phyloP scores from a whole-genome alignment of 2,113 vertebrate species.

The Propithecus coquereli region DNA sequence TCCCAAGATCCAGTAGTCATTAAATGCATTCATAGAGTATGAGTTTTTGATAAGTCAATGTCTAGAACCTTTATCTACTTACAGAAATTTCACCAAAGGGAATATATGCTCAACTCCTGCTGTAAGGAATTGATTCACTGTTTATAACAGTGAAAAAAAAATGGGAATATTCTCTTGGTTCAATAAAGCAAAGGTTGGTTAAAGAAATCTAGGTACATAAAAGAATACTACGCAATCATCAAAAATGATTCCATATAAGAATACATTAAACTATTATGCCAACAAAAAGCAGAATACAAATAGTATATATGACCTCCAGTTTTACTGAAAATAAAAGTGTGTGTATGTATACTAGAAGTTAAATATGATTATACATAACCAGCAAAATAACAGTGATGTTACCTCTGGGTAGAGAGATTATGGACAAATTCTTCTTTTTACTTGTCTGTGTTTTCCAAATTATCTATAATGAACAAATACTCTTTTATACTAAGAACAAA shows the following conservation, averaged over 20 bases:
- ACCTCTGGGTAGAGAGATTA: neutral
- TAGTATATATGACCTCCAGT: neutral
- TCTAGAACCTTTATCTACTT: constrained; percentile 8
- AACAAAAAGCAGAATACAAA: neutral
- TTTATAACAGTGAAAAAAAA: constrained; percentile 19
- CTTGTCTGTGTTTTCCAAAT: neutral
- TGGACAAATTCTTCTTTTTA: neutral
- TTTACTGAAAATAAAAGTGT: neutral
- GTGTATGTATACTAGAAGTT: neutral
- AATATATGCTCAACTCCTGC: constrained; percentile 12
- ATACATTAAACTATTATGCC: neutral
- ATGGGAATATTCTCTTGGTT: neutral
- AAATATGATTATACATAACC: constrained; percentile 5
- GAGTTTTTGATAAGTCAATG: constrained; percentile 8
- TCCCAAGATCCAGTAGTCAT: neutral
- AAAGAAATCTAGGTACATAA: constrained; percentile 44
- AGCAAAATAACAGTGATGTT: constrained; percentile 19
- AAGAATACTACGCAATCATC: constrained; percentile 35
- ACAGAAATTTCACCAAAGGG: constrained; percentile 40
- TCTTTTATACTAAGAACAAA: neutral
- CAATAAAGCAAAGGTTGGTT: constrained; percentile 31
- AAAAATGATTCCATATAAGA: constrained; percentile 34
- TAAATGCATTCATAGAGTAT: neutral
- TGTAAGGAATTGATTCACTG: neutral
- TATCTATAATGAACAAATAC: neutral